Base-by-base conservation (phyloP, 2,888 invertebrate genomes). In the Amphipoea oculea region DNA sequence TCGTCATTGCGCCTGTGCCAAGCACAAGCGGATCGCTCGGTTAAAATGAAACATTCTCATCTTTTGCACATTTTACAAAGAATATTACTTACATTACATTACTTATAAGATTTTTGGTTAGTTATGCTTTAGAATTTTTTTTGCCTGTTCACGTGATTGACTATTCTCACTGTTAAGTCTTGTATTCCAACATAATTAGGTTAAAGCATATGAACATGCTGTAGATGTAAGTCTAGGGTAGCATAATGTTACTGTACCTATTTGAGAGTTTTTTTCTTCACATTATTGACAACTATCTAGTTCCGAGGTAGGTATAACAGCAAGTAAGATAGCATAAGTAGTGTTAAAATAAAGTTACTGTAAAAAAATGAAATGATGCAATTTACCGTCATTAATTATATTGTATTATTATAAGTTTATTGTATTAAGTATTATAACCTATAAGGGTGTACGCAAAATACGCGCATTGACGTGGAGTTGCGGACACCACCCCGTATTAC, bases 91-190 rank as follows among this genome's bases (percentile, higher is more conserved):
- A 51, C 2, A 12, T 20, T n/a, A n/a, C n/a, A n/a, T n/a, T n/a
- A n/a, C n/a, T n/a, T 14, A 36, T 66, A 68, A 70, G 29, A 29
- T 71, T 83, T 84, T 81, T 81, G 78, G 81, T 81, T 81, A 81
- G 70, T 84, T 78, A 67, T 9, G 84, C 84, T 81, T 81, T 60
- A 66, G 9, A 9, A 45, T 60, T 67, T 60, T 36, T 45, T 45
- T 81, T 69, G 77, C 78, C 48, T 36, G 17, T 83, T 69, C n/a
- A 29, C 6, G 68, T 75, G 76, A 82, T 70, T 82, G 79, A 75
- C 23, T 45, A 82, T 60, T 79, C 66, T 79, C 82, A 66, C 82
- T 60, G 48, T n/a, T 29, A 51, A 82, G 74, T 48, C 65, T 20
- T 57, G 57, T 60, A 60, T 66, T 66, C 73, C 81, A 73, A n/a